Base-by-base conservation (phyloP, 1,140 invertebrate genomes). In the Glossosoma conforme region DNA sequence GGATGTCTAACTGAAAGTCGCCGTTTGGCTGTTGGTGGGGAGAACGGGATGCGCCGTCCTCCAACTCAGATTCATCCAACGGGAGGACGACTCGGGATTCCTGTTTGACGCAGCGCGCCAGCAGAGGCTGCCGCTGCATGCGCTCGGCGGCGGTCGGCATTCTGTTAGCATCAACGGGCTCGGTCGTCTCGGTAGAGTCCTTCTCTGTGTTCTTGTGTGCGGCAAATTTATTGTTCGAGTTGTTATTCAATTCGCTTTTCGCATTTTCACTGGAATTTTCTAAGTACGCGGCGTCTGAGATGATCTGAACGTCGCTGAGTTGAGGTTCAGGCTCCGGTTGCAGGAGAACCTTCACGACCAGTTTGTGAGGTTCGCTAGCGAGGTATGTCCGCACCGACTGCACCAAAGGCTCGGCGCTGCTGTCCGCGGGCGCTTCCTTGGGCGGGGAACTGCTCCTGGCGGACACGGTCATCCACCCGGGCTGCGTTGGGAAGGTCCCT, bases 401-500 rank as follows among this genome's bases (percentile, higher is more conserved):
- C 21, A 75, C 67, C 41, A 74, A 62, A 13, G 72, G 72, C 61
- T 72, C 72, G 13, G 70, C 70, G 46, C 65, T 60, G 52, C 65
- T 62, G 44, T 68, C 56, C 35, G 65, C 62, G 44, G 69, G 57
- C 35, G 65, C 62, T 59, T 67, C 65, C 62, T 70, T 67, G 40
- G 67, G 64, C 45, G 66, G 66, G 48, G 68, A 67, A 30, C 66
- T 66, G 52, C 64, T 68, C 58, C 68, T 68, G 20, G 64, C 60
- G 36, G 70, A 69, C 63, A 74, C 69, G 61, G 71, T 74, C 70
- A 74, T 75, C 71, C 70, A 74, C 64, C 71, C 70, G 68, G 68
- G 65, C 65, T 68, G 66, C 32, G 67, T 43, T 48, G 69, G 69
- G 57, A 69, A 65, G 47, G 65, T 63, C 50, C 72, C 71, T 74